Conservation (phyloP, 2,888 invertebrate genomes). For the Megaustenia siamemsis region DNA sequence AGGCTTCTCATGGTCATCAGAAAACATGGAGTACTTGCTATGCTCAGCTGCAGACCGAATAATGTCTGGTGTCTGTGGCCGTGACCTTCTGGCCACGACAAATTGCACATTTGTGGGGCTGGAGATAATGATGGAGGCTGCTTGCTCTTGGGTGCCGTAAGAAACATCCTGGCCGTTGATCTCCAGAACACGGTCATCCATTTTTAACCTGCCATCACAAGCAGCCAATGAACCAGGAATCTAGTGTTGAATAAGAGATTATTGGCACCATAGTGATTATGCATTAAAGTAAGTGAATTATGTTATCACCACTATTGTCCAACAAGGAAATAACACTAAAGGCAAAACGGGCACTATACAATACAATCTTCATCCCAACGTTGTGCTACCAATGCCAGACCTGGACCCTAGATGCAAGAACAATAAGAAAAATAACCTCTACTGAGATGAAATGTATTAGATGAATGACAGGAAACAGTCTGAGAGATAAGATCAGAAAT, state of each 20-base stretch:
- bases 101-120: conserved; percentile 70
- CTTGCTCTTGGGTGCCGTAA: conserved; percentile 80
- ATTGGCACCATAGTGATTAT: too few species aligned
- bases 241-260: conserved; percentile 58
- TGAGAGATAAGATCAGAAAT: too few species aligned
- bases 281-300: too few species aligned
- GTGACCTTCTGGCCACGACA: conserved; percentile 75
- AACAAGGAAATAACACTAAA: too few species aligned
- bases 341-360: too few species aligned
- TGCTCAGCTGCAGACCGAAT: conserved; percentile 73
- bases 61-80: conserved; percentile 78
- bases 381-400: too few species aligned
- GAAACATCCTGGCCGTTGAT: conserved; percentile 81
- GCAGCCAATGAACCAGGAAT: conserved; percentile 80
- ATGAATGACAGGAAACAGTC: too few species aligned
- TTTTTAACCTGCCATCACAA: conserved; percentile 79
- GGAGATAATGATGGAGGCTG: conserved; percentile 77
- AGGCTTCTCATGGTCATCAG: conserved; percentile 59
- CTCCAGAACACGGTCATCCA: conserved; percentile 81
- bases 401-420: too few species aligned
- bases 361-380: too few species aligned
- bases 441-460: too few species aligned
- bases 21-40: conserved; percentile 58
- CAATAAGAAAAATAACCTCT: too few species aligned
- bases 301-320: too few species aligned